A percentile compares a stretch with the other conserved stretches of the same genome.
These are phyloP conservation scores for Thoracochromis brauschi DNA, from an alignment of 2,113 vertebrate genomes.

Conservation along the genomic window DNA sequence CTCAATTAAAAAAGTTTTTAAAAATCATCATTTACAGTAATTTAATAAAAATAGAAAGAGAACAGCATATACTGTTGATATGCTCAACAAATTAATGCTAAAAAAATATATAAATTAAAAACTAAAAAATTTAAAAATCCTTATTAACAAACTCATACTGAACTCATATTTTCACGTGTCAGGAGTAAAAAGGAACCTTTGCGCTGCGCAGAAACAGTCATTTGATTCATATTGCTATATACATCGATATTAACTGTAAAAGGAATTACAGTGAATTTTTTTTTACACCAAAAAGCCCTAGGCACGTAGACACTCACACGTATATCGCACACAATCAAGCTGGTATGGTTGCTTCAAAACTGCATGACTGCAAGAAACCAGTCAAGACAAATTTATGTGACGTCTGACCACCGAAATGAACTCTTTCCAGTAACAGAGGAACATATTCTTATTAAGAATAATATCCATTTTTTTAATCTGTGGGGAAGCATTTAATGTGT, in stretches of 20 bases:
- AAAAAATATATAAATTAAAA: not conserved
- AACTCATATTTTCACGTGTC: not conserved
- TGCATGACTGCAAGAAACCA: not conserved
- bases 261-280: not conserved
- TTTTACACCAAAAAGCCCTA: not conserved
- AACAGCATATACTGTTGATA: not conserved
- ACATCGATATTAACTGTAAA: not conserved
- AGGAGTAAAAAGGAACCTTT: not conserved
- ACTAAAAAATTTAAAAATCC: not conserved
- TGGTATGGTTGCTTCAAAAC: not conserved
- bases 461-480: not conserved
- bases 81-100: not conserved
- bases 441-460: not conserved
- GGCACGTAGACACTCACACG: not conserved
- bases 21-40: not conserved
- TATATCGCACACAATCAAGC: not conserved
- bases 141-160: not conserved
- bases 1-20: not conserved
- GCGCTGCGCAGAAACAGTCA: not conserved
- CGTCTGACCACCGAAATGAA: not conserved
- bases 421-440: not conserved
- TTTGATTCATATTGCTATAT: not conserved
- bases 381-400: not conserved
- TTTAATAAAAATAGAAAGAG: not conserved
- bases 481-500: not conserved